Evolutionary conservation across 2,888 invertebrate genomes (phyloP).

Genomic region (Drosophila maculinotata): DNA sequence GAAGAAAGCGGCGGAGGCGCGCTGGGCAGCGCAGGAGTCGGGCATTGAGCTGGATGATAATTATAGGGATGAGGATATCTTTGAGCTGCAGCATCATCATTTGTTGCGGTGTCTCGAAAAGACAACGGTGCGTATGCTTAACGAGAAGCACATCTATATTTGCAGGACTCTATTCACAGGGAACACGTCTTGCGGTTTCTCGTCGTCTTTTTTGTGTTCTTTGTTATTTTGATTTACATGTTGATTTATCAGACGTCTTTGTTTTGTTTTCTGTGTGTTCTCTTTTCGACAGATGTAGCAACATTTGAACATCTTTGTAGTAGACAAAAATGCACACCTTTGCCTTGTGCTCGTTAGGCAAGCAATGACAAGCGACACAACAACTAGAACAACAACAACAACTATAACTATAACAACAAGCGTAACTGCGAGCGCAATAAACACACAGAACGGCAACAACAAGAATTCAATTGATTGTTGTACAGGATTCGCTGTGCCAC

Average conservation of each 20-base stretch:
- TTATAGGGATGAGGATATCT: constrained; percentile 97
- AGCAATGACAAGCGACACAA: constrained; percentile 72
- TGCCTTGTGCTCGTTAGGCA: constrained; percentile 73
- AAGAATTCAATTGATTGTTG: constrained; percentile 17
- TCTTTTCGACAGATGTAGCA: constrained; percentile 76
- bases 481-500: constrained; percentile 43
- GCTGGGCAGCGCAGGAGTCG: constrained; percentile 96
- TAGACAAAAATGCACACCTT: constrained; percentile 65
- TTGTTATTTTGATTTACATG: constrained; percentile 42
- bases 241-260: constrained; percentile 60
- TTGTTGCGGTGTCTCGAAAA: constrained; percentile 98
- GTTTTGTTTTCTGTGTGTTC: constrained; percentile 55
- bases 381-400: constrained; percentile 51
- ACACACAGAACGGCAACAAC: constrained; percentile 22
- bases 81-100: constrained; percentile 99
- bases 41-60: constrained; percentile 96
- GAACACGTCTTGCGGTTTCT: constrained; percentile 13
- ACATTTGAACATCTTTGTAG: constrained; percentile 75
- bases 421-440: constrained; percentile 15
- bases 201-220: constrained; percentile 20
- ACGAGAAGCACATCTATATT: background rate
- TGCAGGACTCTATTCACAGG: constrained; percentile 27
- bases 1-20: constrained; percentile 99
- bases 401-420: constrained; percentile 25
- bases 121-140: constrained; percentile 92